Evolutionary conservation across 1,140 invertebrate species (phyloP), one percentile per base, ranked within the genome.

Genomic region (Brachionus asplanchnoidis): DNA sequence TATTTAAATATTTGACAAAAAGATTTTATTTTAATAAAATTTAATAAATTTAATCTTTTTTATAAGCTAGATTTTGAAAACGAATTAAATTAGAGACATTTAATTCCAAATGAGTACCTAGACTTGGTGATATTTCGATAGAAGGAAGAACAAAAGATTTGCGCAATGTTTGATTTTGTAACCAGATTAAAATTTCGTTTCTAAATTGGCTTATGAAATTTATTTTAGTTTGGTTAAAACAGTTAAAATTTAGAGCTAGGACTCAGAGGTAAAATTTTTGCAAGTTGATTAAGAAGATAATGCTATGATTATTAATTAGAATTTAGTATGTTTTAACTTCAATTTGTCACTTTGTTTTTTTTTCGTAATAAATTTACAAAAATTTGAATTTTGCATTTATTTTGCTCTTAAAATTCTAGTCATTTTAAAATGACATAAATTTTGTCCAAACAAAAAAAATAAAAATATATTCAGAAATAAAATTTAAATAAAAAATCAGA

Each of bases 41-140:
- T 68, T 68, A 68, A 68, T 68, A 68, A 68, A 60, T 8, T 60
- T 60, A 60, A 60, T 60, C 53, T 60, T 60, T 60, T 20, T 60
- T 60, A 26, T 60, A 20, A 26, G 53, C 20, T 60, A 60, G 53
- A 60, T 40, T 32, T 68, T 32, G 23, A 68, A 28, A 68, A 68
- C 32, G 66, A 68, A 68, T 68, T 68, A 68, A 68, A 68, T 14
- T 68, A 68, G 53, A 68, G 66, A 68, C 66, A 68, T 68, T 68
- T 68, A 68, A 32, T n/a, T 68, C 26, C 6, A 36, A 36, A 36
- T 36, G 66, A n/a, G 9, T 68, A 60, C 8, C 53, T 60, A 60
- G 53, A 60, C 53, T 60, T 20, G 53, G 53, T 68, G 66, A 32
- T 68, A 68, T 68, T 68, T 68, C 8, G 36, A 28, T 68, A 68